Conservation (phyloP, 2,797 vertebrate species). For the Loriculus beryllinus region DNA sequence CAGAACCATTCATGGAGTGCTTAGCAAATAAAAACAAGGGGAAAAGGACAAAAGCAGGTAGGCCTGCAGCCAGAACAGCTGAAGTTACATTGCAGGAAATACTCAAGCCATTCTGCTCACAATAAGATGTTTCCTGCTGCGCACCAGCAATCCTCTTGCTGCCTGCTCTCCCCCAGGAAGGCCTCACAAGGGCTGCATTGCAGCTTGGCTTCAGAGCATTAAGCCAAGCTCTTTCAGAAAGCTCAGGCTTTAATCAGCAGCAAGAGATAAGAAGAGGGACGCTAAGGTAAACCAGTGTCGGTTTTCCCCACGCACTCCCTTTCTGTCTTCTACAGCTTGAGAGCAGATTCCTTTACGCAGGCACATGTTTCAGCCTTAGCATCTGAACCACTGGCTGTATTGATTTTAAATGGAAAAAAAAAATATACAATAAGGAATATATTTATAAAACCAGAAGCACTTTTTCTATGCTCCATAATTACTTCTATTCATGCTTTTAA, state of each 20-base stretch:
- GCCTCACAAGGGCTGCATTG: not conserved
- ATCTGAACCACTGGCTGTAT: not conserved
- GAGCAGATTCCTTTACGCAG: not conserved
- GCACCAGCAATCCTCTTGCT: not conserved
- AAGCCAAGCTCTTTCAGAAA: not conserved
- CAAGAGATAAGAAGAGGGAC: not conserved
- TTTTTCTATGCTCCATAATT: constrained; percentile 1
- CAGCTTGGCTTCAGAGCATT: not conserved
- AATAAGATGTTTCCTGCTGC: not conserved
- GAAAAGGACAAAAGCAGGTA: not conserved
- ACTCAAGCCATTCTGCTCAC: not conserved
- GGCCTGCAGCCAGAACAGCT: constrained; percentile 2
- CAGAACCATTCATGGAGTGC: not conserved
- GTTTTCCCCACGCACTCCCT: fast-evolving
- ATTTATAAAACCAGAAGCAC: constrained; percentile 41
- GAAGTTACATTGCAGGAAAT: not conserved
- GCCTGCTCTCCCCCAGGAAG: not conserved
- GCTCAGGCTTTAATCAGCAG: not conserved
- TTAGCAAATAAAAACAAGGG: not conserved
- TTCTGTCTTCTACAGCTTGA: not conserved
- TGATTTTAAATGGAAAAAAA: not conserved
- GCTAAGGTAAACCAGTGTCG: fast-evolving
- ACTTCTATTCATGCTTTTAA: constrained; percentile 44
- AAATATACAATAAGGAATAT: not conserved
- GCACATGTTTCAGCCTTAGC: not conserved